phyloP scores from a whole-genome alignment of 2,888 invertebrate genomes.

The Beris chalybata region DNA sequence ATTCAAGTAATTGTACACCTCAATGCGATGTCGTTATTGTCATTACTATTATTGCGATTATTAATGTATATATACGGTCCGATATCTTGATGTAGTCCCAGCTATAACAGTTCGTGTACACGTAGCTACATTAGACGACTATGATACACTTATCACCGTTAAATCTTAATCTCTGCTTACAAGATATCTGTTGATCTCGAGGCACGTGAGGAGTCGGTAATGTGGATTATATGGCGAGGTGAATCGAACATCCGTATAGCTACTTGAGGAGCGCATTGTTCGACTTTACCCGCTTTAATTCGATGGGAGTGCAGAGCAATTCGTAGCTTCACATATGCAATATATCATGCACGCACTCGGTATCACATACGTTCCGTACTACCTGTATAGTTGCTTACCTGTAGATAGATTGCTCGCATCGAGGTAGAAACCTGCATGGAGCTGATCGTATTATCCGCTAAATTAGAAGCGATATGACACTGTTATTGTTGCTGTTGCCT shows the following conservation, averaged over 20 bases:
- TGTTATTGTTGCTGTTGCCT: neutral
- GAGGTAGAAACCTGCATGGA: too few species aligned
- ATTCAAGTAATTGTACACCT: slow-evolving; percentile 28
- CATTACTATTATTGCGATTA: slow-evolving; percentile 24
- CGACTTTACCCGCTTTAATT: neutral
- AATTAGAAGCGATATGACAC: slow-evolving; percentile 24
- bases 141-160: slow-evolving; percentile 35
- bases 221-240: too few species aligned
- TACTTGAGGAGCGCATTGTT: slow-evolving; percentile 13
- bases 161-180: slow-evolving; percentile 38
- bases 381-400: too few species aligned
- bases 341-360: slow-evolving; percentile 20
- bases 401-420: too few species aligned
- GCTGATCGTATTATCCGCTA: slow-evolving; percentile 28
- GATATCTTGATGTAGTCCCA: neutral
- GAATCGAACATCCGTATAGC: too few species aligned
- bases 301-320: slow-evolving; percentile 16
- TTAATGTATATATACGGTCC: slow-evolving; percentile 15
- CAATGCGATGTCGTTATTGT: slow-evolving; percentile 25
- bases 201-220: slow-evolving; percentile 21
- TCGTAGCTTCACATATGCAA: slow-evolving; percentile 16
- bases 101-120: too few species aligned
- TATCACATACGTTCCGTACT: neutral
- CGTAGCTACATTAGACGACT: neutral
- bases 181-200: slow-evolving; percentile 38